Evolutionary conservation across 2,797 vertebrate species (phyloP).

Genomic region (Emys orbicularis): DNA sequence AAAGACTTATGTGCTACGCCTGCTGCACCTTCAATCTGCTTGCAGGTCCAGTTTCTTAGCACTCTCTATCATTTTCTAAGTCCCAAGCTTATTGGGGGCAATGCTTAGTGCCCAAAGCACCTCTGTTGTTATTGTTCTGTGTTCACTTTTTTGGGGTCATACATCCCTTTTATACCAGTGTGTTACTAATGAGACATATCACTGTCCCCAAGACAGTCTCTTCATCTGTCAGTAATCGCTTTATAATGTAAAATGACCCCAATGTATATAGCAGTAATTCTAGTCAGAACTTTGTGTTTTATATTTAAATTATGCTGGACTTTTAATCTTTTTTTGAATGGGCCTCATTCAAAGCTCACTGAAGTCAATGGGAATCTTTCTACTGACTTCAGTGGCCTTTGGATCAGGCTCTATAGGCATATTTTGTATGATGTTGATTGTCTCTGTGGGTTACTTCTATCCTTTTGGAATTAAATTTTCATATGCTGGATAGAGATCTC

Average conservation of each 20-base stretch:
- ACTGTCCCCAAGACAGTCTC: not conserved
- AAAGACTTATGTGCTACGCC: conserved; percentile 36
- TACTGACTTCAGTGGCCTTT: not conserved
- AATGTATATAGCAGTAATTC: not conserved
- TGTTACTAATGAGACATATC: not conserved
- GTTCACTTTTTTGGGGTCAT: not conserved
- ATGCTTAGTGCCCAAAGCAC: conserved; percentile 1
- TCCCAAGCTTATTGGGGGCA: not conserved
- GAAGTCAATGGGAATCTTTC: not conserved
- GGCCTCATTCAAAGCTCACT: not conserved
- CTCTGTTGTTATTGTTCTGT: not conserved
- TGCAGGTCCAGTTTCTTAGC: conserved; percentile 50
- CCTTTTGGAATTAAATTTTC: conserved; percentile 1
- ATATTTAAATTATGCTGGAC: not conserved
- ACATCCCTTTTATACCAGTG: not conserved
- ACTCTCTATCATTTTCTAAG: not conserved
- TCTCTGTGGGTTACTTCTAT: not conserved
- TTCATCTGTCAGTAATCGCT: not conserved
- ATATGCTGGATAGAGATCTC: not conserved
- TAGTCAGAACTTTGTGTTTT: not conserved
- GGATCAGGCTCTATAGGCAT: too few relatives aligned
- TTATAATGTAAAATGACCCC: not conserved
- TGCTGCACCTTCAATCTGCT: conserved; percentile 14
- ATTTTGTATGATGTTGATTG: not conserved
- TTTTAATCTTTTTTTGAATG: not conserved